Percentiles rank a stretch among this genome's conserved stretches.
Conservation (phyloP, 2,797 vertebrate species). For the Gallirallus australis region DNA sequence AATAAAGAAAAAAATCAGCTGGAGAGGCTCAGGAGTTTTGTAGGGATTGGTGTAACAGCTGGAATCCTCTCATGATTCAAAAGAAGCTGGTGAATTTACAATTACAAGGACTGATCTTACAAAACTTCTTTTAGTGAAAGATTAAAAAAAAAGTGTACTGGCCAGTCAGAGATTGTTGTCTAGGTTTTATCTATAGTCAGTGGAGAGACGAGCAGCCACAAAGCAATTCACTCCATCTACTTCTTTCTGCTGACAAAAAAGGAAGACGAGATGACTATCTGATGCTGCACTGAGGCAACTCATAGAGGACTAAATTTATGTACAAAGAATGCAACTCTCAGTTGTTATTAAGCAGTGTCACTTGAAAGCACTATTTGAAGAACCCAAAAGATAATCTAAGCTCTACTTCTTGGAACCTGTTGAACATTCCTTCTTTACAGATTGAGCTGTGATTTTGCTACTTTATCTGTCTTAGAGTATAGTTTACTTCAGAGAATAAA, state of each 20-base stretch:
- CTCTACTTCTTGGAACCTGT: not conserved
- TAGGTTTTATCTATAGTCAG: not conserved
- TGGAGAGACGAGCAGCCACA: not conserved
- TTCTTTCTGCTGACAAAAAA: slow-evolving; percentile 1
- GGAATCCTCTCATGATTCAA: not conserved
- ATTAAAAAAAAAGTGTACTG: not conserved
- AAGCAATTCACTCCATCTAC: not conserved
- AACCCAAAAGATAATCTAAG: not conserved
- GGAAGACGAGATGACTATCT: not conserved
- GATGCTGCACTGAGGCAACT: not conserved
- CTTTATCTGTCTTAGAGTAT: slow-evolving; percentile 20
- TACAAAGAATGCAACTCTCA: not conserved
- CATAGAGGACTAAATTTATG: not conserved
- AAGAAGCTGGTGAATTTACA: not conserved
- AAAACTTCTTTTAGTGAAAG: not conserved
- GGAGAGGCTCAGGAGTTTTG: not conserved
- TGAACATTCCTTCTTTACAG: not conserved
- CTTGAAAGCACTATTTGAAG: not conserved
- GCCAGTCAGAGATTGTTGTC: not conserved
- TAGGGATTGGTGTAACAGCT: not conserved
- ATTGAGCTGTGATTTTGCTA: slow-evolving; percentile 22
- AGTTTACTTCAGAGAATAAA: slow-evolving; percentile 51
- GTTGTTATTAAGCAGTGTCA: not conserved
- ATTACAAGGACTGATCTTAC: not conserved
- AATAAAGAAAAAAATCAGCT: not conserved